Conservation (phyloP, 2,797 vertebrate species). For the Scarus forsteni region DNA sequence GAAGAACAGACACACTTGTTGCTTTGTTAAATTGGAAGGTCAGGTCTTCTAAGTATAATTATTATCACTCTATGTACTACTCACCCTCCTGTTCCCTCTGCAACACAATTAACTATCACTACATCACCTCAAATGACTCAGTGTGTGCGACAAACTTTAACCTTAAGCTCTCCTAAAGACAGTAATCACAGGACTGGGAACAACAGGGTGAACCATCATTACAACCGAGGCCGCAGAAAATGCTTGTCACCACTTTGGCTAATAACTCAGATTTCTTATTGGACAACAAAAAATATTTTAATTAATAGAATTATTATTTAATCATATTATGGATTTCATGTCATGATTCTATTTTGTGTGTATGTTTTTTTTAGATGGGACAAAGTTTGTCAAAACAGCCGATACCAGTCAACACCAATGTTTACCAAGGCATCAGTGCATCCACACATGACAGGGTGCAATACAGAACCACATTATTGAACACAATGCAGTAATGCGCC, state of each 20-base stretch:
- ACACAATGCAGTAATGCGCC: too few relatives aligned
- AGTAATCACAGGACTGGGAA: conserved; percentile 56
- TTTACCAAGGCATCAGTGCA: too few relatives aligned
- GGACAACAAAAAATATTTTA: conserved; percentile 31
- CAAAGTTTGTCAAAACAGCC: too few relatives aligned
- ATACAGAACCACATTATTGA: too few relatives aligned
- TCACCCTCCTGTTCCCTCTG: conserved; percentile 4
- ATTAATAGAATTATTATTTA: conserved; percentile 38
- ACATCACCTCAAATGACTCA: conserved; percentile 31
- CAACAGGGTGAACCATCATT: conserved; percentile 41
- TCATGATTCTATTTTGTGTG: conserved; percentile 15
- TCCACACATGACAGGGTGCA: too few relatives aligned
- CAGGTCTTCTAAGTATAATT: conserved; percentile 10
- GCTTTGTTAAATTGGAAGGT: conserved; percentile 17
- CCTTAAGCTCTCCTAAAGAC: conserved; percentile 23
- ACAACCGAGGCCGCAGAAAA: conserved; percentile 49
- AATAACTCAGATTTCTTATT: conserved; percentile 59
- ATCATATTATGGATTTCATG: conserved; percentile 10
- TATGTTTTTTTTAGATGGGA: too few relatives aligned
- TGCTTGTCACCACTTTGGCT: conserved; percentile 64
- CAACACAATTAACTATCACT: background rate
- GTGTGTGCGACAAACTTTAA: conserved; percentile 6
- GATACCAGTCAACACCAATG: too few relatives aligned
- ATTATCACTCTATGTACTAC: conserved; percentile 7
- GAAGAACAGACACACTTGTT: conserved; percentile 8